Conservation (phyloP, 2,888 invertebrate species). For the Chloroclystis v-ata region DNA sequence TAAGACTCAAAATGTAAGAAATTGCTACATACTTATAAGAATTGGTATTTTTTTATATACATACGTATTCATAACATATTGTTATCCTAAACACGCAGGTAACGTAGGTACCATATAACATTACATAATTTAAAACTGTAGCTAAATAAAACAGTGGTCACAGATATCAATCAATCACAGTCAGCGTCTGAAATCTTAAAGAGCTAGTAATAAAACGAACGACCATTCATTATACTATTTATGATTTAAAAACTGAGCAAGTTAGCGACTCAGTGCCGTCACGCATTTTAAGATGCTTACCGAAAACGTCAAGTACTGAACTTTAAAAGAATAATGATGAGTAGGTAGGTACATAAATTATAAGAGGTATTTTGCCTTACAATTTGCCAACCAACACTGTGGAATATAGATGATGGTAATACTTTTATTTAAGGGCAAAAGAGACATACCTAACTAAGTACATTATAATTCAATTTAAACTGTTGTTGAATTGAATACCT, state of each 20-base stretch:
- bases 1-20: no score
- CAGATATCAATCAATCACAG: constrained; percentile 22
- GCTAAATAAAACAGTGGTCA: constrained; percentile 7
- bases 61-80: neutral
- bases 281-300: constrained; percentile 22
- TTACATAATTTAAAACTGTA: constrained; percentile 1
- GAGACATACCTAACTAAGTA: no score
- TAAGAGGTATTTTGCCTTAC: no score
- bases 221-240: constrained; percentile 12
- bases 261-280: constrained; percentile 8
- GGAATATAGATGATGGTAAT: no score
- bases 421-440: no score
- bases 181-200: constrained; percentile 20
- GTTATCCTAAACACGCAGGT: neutral
- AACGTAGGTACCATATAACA: neutral
- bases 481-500: no score
- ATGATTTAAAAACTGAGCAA: constrained; percentile 2
- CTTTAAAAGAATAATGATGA: no score
- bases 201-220: constrained; percentile 18
- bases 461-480: no score
- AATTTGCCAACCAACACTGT: no score
- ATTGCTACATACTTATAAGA: no score
- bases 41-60: no score
- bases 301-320: neutral
- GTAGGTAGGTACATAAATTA: no score